Evolutionary conservation across 2,888 invertebrate genomes (phyloP).

Genomic region (Himalopsyche kuldschensis): DNA sequence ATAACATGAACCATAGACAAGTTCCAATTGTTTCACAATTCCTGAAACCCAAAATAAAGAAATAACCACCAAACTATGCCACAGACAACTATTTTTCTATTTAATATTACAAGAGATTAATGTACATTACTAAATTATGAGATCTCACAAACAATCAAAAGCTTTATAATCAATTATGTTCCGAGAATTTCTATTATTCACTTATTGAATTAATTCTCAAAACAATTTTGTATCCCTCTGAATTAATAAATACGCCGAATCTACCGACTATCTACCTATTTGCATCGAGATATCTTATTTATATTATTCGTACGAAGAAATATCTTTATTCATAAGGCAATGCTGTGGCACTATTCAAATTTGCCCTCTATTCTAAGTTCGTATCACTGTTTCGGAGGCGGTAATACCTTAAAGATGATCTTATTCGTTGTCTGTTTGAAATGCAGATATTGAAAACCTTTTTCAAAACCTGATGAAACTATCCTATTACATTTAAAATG

Average conservation of each 20-base stretch:
- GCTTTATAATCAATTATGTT: neutral
- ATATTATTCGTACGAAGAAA: neutral
- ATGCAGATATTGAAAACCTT: neutral
- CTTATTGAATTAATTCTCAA: neutral
- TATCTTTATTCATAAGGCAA: neutral
- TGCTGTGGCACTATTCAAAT: neutral
- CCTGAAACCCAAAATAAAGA: too few species aligned
- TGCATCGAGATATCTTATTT: neutral
- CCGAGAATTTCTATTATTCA: neutral
- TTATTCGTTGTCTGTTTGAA: neutral
- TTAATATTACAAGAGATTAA: too few species aligned
- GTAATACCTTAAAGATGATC: neutral
- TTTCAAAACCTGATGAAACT: neutral
- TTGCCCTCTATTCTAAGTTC: neutral
- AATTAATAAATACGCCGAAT: neutral
- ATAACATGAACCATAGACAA: too few species aligned
- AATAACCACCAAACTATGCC: too few species aligned
- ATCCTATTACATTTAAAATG: too few species aligned
- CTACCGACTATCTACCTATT: too few species aligned
- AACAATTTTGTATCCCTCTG: neutral
- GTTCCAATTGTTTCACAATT: too few species aligned
- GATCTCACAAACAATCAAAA: too few species aligned
- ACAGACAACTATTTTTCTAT: too few species aligned
- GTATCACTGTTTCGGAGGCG: neutral
- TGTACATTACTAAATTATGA: too few species aligned